Base-by-base conservation (phyloP, 37 sponge, comb jelly and placozoan genomes). In the Ianthella basta region DNA sequence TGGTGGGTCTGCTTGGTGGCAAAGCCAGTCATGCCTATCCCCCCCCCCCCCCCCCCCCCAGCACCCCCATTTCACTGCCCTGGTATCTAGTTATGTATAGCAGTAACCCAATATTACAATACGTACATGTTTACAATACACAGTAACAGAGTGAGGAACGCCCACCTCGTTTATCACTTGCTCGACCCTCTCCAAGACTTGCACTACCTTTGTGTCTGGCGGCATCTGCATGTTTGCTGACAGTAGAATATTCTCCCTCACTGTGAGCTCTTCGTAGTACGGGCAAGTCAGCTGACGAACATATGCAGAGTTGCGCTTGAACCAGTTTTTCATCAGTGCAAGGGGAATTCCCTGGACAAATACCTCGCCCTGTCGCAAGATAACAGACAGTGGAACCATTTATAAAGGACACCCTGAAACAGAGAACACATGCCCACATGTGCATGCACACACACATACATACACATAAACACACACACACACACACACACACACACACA, bases 151-250 rank as follows among this genome's bases (percentile, higher is more conserved):
- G 50, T 44, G 50, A 44, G 8, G 50, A 8, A 4, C 24, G 69
- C 86, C 13, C 30, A 86, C 90, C 56, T 96, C 96, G 14, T 78
- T 55, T 15, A 96, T 88, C 14, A 96, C 94, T 50, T 92, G 89
- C 57, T 96, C 93, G 35, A 96, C 91, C 34, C 93, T 65, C 55
- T 88, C 87, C 77, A 96, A 83, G 44, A 85, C 88, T n/a, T 91
- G 89, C 15, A 56, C 75, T 18, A 80, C 55, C 1, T 70, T 73
- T 80, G 83, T 80, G 5, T 59, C 59, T 1, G 59, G 74, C 24
- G 83, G 84, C 25, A 94, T 54, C 27, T 89, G 96, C 93, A 96
- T 92, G 79, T 82, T 86, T 63, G 91, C 91, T 15, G 96, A 82
- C 56, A 93, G 79, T 32, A 91, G 67, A 4, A 96, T 86, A 73